Evolutionary conservation across 2,113 vertebrate genomes (phyloP).

Genomic region (Catharus fuscescens): DNA sequence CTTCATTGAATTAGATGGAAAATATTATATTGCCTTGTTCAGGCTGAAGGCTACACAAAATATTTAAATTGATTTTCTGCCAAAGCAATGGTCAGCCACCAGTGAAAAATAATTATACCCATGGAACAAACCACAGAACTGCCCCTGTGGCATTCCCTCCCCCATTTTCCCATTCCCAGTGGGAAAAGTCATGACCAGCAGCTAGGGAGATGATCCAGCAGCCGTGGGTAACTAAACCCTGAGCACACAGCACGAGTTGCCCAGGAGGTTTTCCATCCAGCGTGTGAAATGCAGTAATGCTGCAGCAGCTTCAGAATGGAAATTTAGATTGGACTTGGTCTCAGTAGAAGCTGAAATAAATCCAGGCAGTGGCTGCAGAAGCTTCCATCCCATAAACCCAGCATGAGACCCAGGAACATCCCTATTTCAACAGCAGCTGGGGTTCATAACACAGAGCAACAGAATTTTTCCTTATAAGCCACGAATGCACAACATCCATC

Average conservation of each 20-base stretch:
- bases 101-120: neutral
- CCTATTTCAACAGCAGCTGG: neutral
- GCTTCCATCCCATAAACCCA: neutral
- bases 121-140: neutral
- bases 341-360: neutral
- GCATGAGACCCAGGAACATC: neutral
- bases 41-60: neutral
- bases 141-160: neutral
- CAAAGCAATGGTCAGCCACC: neutral
- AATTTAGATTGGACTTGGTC: neutral
- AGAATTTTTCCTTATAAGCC: neutral
- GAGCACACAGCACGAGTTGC: neutral
- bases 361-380: neutral
- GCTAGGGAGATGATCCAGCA: neutral
- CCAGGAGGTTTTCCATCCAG: neutral
- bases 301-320: neutral
- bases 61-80: neutral
- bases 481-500: neutral
- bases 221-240: neutral
- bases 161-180: neutral
- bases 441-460: neutral
- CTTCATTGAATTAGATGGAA: neutral
- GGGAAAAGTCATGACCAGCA: neutral
- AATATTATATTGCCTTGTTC: neutral
- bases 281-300: neutral